phyloP scores from a whole-genome alignment of 2,113 vertebrate species.

The Pteruthius melanotis region DNA sequence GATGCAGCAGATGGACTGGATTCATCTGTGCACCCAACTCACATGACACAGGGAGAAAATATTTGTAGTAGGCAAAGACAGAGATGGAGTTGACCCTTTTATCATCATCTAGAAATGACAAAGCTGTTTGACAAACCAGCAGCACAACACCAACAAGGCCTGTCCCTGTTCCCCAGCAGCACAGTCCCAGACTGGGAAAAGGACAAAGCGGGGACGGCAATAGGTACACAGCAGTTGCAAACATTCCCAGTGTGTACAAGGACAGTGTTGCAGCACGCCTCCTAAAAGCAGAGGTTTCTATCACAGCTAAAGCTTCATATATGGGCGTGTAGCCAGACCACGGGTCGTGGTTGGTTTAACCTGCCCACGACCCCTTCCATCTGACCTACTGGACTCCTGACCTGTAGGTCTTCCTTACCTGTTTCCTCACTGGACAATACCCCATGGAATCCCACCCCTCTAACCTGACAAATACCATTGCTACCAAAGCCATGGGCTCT shows the following conservation, averaged over 20 bases:
- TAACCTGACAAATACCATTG: too few relatives aligned
- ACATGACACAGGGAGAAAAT: background rate
- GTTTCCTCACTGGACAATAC: too few relatives aligned
- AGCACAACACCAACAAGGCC: background rate
- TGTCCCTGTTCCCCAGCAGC: background rate
- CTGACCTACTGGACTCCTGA: too few relatives aligned
- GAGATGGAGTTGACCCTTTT: background rate
- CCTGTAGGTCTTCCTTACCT: too few relatives aligned
- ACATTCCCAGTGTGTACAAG: background rate
- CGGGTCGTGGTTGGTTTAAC: too few relatives aligned
- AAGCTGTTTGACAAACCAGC: background rate
- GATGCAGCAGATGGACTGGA: background rate
- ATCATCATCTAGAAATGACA: background rate
- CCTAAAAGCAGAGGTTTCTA: too few relatives aligned
- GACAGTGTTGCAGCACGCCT: too few relatives aligned
- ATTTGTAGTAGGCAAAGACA: background rate
- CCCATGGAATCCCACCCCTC: too few relatives aligned
- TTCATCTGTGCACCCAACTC: background rate
- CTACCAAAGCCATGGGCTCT: too few relatives aligned
- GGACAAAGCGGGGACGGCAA: background rate
- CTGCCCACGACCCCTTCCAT: too few relatives aligned
- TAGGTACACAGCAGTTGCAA: background rate
- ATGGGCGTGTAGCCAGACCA: too few relatives aligned
- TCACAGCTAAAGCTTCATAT: too few relatives aligned
- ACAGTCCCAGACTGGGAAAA: background rate